Evolutionary conservation across 1,140 invertebrate genomes (phyloP), one percentile per base, ranked within the genome.

Genomic region (Drosophila suzukii): DNA sequence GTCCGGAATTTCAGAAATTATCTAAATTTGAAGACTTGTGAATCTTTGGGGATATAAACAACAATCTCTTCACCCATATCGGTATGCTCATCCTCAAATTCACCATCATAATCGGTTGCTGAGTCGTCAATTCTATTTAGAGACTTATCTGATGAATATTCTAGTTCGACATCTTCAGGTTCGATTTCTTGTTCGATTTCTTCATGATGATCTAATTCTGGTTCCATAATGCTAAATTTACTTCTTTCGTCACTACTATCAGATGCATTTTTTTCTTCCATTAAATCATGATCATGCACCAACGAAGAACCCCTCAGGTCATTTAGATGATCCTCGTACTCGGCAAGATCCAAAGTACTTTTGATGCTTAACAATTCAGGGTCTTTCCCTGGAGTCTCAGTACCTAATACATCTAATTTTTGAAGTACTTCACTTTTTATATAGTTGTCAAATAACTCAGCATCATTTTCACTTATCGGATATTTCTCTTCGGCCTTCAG

Each of bases 21-120:
- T 36, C 30, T 46, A 12, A 59, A 59, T 20, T 47, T 43, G 13
- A 59, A 59, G 6, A 59, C 15, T 43, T 59, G 41, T 1, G 56
- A 59, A 5, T 59, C 56, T 2, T 59, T 46, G 12, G 56, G 17
- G 12, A 3, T 5, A 10, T 47, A 59, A 6, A 53, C 50, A 17
- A 53, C 30, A 3, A 34, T 32, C 15, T 53, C 50, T 13, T 20
- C 32, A 0, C 1, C 50, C 10, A 6, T 3, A 13, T 53, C 32
- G 49, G 49, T 5, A 17, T 50, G 27, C 50, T 53, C 50, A 20
- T 39, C 24, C 24, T 57, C 17, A 5, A 10, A 10, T 39, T 54
- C 50, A 2, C 27, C 24, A 6, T n/a, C 7, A 30, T n/a, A n/a
- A 4, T 7, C n/a, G 24, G 47, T 10, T 49, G 24, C n/a, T 49